Conservation (phyloP, 2,113 vertebrate genomes). For the Ageneiosus marmoratus region DNA sequence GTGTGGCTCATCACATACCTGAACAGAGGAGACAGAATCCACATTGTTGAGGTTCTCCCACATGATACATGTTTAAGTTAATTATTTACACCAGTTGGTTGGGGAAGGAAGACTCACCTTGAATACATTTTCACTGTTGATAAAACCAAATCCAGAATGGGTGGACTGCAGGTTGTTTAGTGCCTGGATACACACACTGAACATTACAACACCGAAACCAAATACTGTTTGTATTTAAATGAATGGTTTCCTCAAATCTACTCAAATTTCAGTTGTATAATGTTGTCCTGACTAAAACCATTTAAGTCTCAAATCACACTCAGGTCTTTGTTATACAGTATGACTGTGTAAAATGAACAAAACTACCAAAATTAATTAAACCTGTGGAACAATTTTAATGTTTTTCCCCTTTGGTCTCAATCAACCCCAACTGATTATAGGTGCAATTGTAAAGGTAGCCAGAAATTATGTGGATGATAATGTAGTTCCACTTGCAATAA, state of each 20-base stretch:
- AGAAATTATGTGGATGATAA: background rate
- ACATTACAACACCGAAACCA: background rate
- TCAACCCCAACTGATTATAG: background rate
- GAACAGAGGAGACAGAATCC: background rate
- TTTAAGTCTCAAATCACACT: background rate
- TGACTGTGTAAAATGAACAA: background rate
- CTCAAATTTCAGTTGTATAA: background rate
- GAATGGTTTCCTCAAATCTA: too few relatives aligned
- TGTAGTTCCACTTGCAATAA: background rate
- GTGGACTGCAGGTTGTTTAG: slow-evolving; percentile 97
- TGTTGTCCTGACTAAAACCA: background rate
- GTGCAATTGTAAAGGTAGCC: background rate
- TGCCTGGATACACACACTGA: slow-evolving; percentile 70
- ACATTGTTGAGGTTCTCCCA: background rate
- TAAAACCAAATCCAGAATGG: slow-evolving; percentile 88
- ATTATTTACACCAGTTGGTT: background rate
- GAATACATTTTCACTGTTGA: slow-evolving; percentile 97
- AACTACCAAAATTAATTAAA: too few relatives aligned
- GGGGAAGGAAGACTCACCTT: slow-evolving; percentile 69
- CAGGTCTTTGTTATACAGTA: background rate
- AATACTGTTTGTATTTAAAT: background rate
- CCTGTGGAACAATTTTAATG: background rate
- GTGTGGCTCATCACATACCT: slow-evolving; percentile 97
- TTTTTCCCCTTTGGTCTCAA: too few relatives aligned
- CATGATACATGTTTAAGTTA: background rate